Evolutionary conservation across 2,797 vertebrate species (phyloP).

Genomic region (Scomberomorus guttatus): DNA sequence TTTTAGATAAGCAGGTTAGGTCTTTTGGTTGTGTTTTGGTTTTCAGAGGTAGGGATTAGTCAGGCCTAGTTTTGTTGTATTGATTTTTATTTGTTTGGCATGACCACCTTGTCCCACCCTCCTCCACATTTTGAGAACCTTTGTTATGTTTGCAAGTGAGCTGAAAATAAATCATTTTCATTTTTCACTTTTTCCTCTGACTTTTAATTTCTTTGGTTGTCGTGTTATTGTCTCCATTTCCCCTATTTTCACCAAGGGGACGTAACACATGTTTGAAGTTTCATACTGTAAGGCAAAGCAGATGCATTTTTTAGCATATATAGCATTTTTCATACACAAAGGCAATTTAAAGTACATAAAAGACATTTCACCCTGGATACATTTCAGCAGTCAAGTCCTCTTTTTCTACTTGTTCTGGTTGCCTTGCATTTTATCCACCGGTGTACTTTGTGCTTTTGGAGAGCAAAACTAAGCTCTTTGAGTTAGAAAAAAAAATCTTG

Average conservation of each 20-base stretch:
- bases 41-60: no score
- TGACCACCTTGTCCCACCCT: no score
- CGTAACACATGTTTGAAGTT: background rate
- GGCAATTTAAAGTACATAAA: background rate
- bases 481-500: background rate
- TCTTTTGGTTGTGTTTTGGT: background rate
- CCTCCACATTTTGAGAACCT: no score
- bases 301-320: background rate
- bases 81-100: no score
- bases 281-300: background rate
- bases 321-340: background rate
- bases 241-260: no score
- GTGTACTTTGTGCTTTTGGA: background rate
- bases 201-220: no score
- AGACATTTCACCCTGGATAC: background rate
- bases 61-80: no score
- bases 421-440: background rate
- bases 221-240: no score
- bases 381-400: background rate
- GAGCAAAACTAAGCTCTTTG: background rate
- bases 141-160: no score
- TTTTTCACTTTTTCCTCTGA: no score
- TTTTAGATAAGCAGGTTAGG: no score
- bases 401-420: background rate
- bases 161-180: no score